Conservation (phyloP, 30 jellyfish, hydroid and myxozoan species). For the Aurelia sp. region DNA sequence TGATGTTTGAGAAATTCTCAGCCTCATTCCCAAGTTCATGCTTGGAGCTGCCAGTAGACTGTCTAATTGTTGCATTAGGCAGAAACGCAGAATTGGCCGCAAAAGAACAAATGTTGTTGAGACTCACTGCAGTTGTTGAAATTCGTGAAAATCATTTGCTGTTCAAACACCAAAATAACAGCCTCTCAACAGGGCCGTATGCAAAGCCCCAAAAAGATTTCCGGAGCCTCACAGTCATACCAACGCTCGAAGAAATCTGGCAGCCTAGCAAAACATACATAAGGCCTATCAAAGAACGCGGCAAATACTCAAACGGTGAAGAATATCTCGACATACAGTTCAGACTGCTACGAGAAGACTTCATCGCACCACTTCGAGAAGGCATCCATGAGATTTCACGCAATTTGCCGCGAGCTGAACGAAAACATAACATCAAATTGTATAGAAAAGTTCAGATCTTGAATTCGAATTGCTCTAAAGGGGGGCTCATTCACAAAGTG, state of each 20-base stretch:
- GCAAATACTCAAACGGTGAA: constrained; percentile 38
- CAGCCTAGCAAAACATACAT: constrained; percentile 26
- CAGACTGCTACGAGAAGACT: constrained; percentile 71
- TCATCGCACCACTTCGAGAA: constrained; percentile 68
- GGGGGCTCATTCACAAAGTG: constrained; percentile 48
- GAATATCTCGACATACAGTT: constrained; percentile 73
- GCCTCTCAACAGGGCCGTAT: neutral
- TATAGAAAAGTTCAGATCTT: constrained; percentile 46
- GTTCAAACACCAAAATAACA: neutral
- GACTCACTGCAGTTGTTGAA: neutral
- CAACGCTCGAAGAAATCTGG: constrained; percentile 51
- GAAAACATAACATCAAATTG: constrained; percentile 44
- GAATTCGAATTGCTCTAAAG: constrained; percentile 36
- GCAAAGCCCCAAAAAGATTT: constrained; percentile 63
- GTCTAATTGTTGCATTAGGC: neutral
- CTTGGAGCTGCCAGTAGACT: constrained; percentile 24
- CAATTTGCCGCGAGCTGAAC: constrained; percentile 6
- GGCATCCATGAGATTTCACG: constrained; percentile 30
- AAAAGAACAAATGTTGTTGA: neutral
- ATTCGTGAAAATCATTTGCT: constrained; percentile 7
- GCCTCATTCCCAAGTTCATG: constrained; percentile 1
- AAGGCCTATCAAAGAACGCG: constrained; percentile 73
- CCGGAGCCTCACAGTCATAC: constrained; percentile 53
- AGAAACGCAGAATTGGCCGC: neutral
- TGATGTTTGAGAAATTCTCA: constrained; percentile 1